Conservation (phyloP, 2,888 invertebrate genomes). For the Hydrotaea diabolus region DNA sequence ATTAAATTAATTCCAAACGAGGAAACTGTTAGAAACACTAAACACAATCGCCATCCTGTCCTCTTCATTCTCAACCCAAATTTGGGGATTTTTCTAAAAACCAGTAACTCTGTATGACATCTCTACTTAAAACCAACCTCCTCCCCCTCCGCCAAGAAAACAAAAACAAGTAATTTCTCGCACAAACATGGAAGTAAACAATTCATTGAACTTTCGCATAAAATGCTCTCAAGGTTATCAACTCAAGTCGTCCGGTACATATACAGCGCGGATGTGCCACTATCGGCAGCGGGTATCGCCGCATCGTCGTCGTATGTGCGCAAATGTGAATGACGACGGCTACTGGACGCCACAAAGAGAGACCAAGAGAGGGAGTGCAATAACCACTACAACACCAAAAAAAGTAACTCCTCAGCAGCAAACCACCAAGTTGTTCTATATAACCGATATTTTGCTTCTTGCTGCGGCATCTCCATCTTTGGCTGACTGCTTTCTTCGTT, state of each 20-base stretch:
- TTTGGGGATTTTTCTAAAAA: too few species aligned
- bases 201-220: slow-evolving; percentile 80
- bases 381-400: background rate
- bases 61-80: too few species aligned
- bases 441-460: background rate
- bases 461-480: too few species aligned
- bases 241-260: slow-evolving; percentile 70
- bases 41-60: too few species aligned
- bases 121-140: too few species aligned
- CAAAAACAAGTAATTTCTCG: slow-evolving; percentile 58
- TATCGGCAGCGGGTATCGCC: background rate
- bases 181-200: slow-evolving; percentile 78
- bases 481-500: too few species aligned
- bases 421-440: slow-evolving; percentile 23
- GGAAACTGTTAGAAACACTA: too few species aligned
- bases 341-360: background rate
- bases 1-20: too few species aligned
- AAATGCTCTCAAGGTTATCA: slow-evolving; percentile 80
- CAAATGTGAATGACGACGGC: background rate
- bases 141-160: background rate
- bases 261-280: slow-evolving; percentile 5
- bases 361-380: background rate
- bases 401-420: background rate
- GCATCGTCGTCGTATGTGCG: background rate
- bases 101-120: too few species aligned